Percentiles rank a stretch among this genome's conserved stretches.
phyloP scores from a whole-genome alignment of 1,140 invertebrate species.

The Diprion similis region DNA sequence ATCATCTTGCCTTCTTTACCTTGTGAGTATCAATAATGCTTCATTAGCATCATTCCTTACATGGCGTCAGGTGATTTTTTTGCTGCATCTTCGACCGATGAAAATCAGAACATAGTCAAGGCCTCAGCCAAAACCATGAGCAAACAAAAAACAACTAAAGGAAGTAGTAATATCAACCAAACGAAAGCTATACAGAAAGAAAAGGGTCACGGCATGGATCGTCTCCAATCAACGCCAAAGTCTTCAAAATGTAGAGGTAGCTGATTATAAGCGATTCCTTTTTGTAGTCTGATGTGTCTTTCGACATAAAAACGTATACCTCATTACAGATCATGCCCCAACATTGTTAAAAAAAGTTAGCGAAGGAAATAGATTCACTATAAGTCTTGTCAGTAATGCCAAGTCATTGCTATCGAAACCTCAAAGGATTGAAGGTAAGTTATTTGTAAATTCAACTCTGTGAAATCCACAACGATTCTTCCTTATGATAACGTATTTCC shows the following conservation, averaged over 20 bases:
- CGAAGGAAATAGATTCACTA: too few relatives aligned
- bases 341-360: too few relatives aligned
- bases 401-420: too few relatives aligned
- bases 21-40: too few relatives aligned
- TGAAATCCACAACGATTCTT: too few relatives aligned
- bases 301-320: not conserved
- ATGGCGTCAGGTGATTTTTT: too few relatives aligned
- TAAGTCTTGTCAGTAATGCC: not conserved
- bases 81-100: too few relatives aligned
- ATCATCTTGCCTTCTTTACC: too few relatives aligned
- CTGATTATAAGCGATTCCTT: not conserved
- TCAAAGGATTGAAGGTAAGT: too few relatives aligned
- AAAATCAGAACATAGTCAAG: too few relatives aligned
- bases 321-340: not conserved
- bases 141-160: not conserved
- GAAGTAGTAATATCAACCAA: not conserved
- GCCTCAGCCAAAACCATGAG: not conserved
- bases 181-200: not conserved
- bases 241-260: not conserved
- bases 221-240: not conserved
- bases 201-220: not conserved
- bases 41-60: too few relatives aligned
- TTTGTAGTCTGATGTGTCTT: not conserved
- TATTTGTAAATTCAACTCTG: too few relatives aligned
- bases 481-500: not conserved